Percentiles rank a stretch among this genome's conserved stretches.
Conservation (phyloP, 2,797 vertebrate genomes). For the Poecilia picta region DNA sequence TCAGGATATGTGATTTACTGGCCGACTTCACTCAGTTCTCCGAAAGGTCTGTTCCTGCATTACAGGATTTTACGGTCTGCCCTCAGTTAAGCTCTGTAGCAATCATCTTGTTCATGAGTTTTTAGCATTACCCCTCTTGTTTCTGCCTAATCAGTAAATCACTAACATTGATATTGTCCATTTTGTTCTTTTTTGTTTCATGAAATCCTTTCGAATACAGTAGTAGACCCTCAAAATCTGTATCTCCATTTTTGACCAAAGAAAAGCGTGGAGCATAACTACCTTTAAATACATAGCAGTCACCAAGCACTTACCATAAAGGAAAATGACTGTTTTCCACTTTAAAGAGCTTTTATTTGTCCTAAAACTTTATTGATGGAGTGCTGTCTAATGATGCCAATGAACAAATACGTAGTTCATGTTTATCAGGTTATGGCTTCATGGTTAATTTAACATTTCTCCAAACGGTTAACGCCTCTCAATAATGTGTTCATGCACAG, state of each 20-base stretch:
- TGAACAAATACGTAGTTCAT: neutral
- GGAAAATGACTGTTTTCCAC: neutral
- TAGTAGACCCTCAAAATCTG: neutral
- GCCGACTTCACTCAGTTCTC: conserved; percentile 95
- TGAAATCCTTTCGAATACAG: neutral
- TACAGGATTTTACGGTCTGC: neutral
- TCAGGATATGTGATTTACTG: conserved; percentile 96
- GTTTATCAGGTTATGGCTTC: neutral
- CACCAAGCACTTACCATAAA: neutral
- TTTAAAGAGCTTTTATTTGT: neutral
- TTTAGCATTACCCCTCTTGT: neutral
- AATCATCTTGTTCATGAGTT: neutral
- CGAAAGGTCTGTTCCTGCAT: conserved; percentile 80
- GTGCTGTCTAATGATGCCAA: neutral
- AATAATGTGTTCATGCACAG: neutral
- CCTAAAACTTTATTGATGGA: neutral
- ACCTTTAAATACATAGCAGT: neutral
- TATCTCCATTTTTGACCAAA: neutral
- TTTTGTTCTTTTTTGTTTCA: neutral
- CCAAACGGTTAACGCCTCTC: neutral
- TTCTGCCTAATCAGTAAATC: neutral
- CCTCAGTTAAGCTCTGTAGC: neutral
- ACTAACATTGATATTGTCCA: neutral
- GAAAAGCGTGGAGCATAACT: neutral
- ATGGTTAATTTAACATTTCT: neutral